phyloP scores from a whole-genome alignment of 2,888 invertebrate genomes.

The Agrotis clavis region DNA sequence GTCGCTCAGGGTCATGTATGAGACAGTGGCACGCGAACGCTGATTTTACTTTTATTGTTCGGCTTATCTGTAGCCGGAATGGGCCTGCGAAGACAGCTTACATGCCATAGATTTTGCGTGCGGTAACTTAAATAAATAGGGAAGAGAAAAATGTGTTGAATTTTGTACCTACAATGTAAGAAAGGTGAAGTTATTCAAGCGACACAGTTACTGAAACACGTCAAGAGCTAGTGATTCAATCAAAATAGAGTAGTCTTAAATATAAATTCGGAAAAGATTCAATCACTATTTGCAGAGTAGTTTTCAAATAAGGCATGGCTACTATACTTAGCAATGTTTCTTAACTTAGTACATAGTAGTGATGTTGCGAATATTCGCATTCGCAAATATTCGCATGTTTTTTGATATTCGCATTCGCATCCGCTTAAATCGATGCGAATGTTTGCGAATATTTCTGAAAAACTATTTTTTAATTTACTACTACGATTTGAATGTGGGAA shows the following conservation, averaged over 20 bases:
- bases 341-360: too few relatives aligned
- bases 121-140: constrained; percentile 36
- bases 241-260: background rate
- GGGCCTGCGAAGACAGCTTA: constrained; percentile 51
- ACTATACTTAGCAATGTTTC: background rate
- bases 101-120: constrained; percentile 50
- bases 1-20: constrained; percentile 74
- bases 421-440: too few relatives aligned
- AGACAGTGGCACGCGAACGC: constrained; percentile 73
- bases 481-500: too few relatives aligned
- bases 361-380: too few relatives aligned
- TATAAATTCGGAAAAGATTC: constrained; percentile 4
- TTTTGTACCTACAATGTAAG: constrained; percentile 1
- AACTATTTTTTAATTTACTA: too few relatives aligned
- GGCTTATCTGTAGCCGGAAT: constrained; percentile 50
- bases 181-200: background rate
- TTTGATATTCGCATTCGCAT: too few relatives aligned
- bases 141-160: background rate
- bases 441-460: too few relatives aligned
- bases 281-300: background rate
- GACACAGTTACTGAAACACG: background rate
- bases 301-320: background rate
- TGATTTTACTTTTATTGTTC: constrained; percentile 67
- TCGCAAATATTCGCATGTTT: too few relatives aligned
- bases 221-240: background rate